Evolutionary conservation across 2,888 invertebrate species (phyloP), one percentile per base, ranked within the genome.

Genomic region (Neoaliturus tenellus): DNA sequence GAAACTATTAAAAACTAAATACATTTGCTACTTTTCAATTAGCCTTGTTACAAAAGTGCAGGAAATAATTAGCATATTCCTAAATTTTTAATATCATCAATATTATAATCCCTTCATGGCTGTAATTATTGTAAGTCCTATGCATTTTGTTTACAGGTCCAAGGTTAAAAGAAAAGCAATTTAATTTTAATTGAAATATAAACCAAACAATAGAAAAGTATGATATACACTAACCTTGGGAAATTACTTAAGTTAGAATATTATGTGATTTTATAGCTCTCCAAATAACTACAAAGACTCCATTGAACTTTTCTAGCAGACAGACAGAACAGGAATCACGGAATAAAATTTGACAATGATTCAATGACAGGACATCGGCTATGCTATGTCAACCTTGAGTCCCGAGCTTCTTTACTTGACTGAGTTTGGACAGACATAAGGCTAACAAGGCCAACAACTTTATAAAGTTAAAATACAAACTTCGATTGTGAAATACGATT

Each of bases 301-400:
- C 25, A 62, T 62, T 8, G 28, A 28, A 62, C 31, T 62, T 31
- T 31, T 8, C 1, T 62, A 62, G 62, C 62, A 62, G 62, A 62
- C 62, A 62, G 28, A 8, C 31, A 31, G 14, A 62, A 62, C 62
- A 31, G 31, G 20, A 55, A 62, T 62, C 62, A 62, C 14, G 62
- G 62, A 62, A 8, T 31, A 62, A 62, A 62, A n/a, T 10, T 62
- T 62, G 31, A 62, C 62, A 62, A 62, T 62, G 62, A 62, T 31
- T 62, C 62, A 62, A 31, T 17, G 62, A 62, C 62, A 62, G 62
- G 62, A 62, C 28, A 62, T 28, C 25, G 31, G 62, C 62, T 2
- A 28, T 12, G 28, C 28, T 1, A 31, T 31, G 0, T 12, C 5
- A 28, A 28, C 28, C 51, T 51, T 51, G 20, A 51, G 51, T 23